phyloP scores from a whole-genome alignment of 2,888 invertebrate species.

The Nephrotoma appendiculata region DNA sequence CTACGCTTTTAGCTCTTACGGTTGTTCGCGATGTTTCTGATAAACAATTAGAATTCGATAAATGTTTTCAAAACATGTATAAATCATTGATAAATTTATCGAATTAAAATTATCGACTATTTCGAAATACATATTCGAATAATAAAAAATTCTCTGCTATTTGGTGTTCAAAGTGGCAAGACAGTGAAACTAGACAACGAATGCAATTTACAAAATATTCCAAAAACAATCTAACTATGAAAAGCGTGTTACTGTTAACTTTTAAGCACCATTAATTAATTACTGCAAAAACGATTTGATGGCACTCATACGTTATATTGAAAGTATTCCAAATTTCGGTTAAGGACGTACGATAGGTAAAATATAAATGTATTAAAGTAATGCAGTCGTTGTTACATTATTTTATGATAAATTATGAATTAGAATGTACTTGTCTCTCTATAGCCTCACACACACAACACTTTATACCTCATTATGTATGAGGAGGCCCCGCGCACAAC shows the following conservation, averaged over 20 bases:
- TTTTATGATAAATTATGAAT: neutral
- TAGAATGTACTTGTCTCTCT: neutral
- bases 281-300: neutral
- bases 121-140: no score
- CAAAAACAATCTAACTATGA: no score
- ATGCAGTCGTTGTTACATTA: neutral
- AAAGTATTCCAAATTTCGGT: neutral
- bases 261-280: neutral
- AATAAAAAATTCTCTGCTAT: no score
- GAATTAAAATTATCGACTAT: no score
- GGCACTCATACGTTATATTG: neutral
- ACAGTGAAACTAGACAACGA: no score
- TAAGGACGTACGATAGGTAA: neutral
- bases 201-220: no score
- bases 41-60: no score
- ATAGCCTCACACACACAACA: neutral
- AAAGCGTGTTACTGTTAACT: neutral
- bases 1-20: no score
- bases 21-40: no score
- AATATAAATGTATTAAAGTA: neutral
- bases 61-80: no score
- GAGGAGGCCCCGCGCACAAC: neutral
- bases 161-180: no score
- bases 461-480: neutral
- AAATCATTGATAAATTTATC: no score